phyloP scores from a whole-genome alignment of 1,140 invertebrate genomes.

The Zeugodacus cucurbitae region DNA sequence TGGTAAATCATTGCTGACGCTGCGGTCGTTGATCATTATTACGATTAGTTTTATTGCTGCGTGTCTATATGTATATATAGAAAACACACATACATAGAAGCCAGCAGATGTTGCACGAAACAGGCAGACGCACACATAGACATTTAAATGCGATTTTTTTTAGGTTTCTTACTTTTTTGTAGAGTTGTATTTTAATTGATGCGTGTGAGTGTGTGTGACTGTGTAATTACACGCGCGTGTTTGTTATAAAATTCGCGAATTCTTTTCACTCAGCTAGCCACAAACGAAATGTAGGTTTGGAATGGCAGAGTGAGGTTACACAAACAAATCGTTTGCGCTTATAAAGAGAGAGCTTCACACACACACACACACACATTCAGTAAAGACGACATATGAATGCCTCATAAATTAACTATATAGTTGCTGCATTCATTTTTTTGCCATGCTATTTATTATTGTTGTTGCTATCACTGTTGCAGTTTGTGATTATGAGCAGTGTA shows the following conservation, averaged over 20 bases:
- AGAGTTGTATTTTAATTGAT: constrained; percentile 6
- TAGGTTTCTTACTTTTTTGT: not conserved
- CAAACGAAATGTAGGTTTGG: not conserved
- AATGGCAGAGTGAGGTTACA: not conserved
- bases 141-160: not conserved
- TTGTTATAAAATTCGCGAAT: constrained; percentile 32
- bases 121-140: not conserved
- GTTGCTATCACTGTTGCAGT: not conserved
- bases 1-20: constrained; percentile 25
- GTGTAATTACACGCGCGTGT: constrained; percentile 29
- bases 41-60: not conserved
- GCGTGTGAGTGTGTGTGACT: not conserved
- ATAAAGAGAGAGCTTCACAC: not conserved
- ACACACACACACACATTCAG: not conserved
- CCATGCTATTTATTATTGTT: not conserved
- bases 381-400: not conserved
- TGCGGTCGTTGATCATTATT: constrained; percentile 7
- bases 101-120: not conserved
- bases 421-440: not conserved
- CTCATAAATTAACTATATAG: constrained; percentile 6
- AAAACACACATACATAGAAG: not conserved
- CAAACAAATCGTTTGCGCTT: not conserved
- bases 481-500: not conserved
- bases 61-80: not conserved
- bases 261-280: not conserved